Base-by-base conservation (phyloP, 2,113 vertebrate genomes). In the Lamprologus lemairii region DNA sequence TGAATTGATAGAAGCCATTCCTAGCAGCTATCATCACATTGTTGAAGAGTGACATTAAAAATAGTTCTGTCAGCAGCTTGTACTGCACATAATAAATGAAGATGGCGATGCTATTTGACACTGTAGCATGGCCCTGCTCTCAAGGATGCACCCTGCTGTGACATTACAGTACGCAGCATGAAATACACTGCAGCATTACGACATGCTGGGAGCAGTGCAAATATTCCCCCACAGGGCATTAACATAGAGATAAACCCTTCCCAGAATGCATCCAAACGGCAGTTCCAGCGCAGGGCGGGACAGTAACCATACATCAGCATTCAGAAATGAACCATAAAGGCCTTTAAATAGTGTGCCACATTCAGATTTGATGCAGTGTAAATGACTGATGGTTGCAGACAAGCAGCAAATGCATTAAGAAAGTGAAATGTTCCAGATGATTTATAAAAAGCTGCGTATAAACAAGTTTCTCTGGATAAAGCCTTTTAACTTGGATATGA, bases 131-230 rank as follows among this genome's bases (percentile, higher is more conserved):
- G 42, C 35, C 45, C 17, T 49, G 53, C 78, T 88, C 33, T 65
- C 8, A 65, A 86, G 42, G 57, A 82, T 4, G 42, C 80, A 49
- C 33, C 86, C 86, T 54, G 87, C 90, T 82, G 85, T 2, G 79
- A 81, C 71, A 86, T 88, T 90, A 82, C 73, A 85, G 80, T 78
- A 86, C 88, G 35, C 92, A 89, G 80, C 89, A 82, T 89, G 91
- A 93, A 91, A 85, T 83, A 71, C 75, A 83, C 83, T 26, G 79
- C 68, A 71, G 26, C 81, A 40, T 91, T 82, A 90, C 55, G 58
- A 81, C 73, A 79, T 71, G 81, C 88, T 86, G 86, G 9, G 45
- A 88, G 65, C 57, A 73, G 49, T 57, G 86, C 82, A 83, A 60
- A 89, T 85, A 88, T 89, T 80, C 51, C 75, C 65, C 88, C 85